Conservation (phyloP, 2,113 vertebrate genomes). For the Philantomba maxwellii region DNA sequence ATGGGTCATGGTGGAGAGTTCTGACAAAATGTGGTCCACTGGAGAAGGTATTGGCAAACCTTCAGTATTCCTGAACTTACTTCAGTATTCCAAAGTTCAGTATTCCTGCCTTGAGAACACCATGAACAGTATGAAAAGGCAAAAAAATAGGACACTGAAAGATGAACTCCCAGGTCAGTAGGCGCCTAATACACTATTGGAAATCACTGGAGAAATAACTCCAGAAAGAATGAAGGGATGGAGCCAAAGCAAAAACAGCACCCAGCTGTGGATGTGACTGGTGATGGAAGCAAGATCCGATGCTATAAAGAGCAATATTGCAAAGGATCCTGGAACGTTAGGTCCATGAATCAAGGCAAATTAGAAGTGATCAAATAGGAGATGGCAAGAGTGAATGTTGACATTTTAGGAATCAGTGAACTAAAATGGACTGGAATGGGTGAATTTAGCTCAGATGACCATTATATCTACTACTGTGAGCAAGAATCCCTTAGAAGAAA, state of each 20-base stretch:
- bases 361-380: not conserved
- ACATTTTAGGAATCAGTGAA: not conserved
- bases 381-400: not conserved
- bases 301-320: not conserved
- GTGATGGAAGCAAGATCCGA: not conserved
- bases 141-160: not conserved
- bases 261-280: not conserved
- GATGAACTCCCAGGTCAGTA: not conserved
- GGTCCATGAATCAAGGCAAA: not conserved
- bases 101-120: not conserved
- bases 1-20: not conserved
- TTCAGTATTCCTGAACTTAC: not conserved
- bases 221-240: not conserved
- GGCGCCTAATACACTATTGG: not conserved
- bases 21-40: not conserved
- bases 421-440: not conserved
- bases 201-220: not conserved
- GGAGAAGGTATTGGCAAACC: not conserved
- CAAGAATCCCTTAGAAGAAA: not conserved
- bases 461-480: not conserved
- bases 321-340: not conserved
- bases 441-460: not conserved
- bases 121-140: not conserved
- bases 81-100: not conserved
- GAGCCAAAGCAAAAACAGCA: not conserved